Base-by-base conservation (phyloP, 2,888 invertebrate species). In the Tipula vernalis region DNA sequence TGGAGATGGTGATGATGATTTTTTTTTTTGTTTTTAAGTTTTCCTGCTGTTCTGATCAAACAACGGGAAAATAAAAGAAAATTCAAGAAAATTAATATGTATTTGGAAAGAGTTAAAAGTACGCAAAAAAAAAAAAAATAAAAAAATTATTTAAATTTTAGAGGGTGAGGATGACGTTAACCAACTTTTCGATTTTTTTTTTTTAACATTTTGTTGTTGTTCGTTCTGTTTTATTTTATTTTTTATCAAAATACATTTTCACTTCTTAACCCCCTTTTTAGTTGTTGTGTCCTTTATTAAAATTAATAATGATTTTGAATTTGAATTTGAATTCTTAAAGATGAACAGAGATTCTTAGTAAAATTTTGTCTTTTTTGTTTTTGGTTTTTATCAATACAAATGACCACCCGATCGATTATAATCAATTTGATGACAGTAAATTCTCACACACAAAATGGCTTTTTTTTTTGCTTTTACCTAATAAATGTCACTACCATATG, bases 1-100 rank as follows among this genome's bases (percentile, higher is more conserved):
- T 57, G 57, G 57, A 10, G 71, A 71, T 71, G 71, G 28, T 71
- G 71, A 71, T 71, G 18, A 28, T 28, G 71, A 71, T 71, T 71
- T 71, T 71, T 3, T 28, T 18, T 51, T 71, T 71, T 71, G 18
- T 71, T 71, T 71, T 28, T 71, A 71, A 71, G 71, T 71, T 71
- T 71, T 71, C 71, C 71, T 71, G 71, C 71, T 71, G 71, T 71
- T 71, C 71, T 71, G 71, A 71, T 71, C 71, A 71, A 71, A 71
- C 28, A 71, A 71, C 71, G 71, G 28, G 71, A n/a, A 71, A 28
- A 10, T n/a, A 71, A 57, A 47, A 47, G 18, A 57, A 57, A 57
- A 57, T 57, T 51, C 47, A 51, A 51, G 71, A 71, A 71, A 71
- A 71, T 71, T 71, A 28, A 71, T 28, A 28, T 28, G 28, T 71